These are phyloP conservation scores for Metellina segmentata DNA, from an alignment of 2,888 invertebrate genomes.

Conservation along the genomic window DNA sequence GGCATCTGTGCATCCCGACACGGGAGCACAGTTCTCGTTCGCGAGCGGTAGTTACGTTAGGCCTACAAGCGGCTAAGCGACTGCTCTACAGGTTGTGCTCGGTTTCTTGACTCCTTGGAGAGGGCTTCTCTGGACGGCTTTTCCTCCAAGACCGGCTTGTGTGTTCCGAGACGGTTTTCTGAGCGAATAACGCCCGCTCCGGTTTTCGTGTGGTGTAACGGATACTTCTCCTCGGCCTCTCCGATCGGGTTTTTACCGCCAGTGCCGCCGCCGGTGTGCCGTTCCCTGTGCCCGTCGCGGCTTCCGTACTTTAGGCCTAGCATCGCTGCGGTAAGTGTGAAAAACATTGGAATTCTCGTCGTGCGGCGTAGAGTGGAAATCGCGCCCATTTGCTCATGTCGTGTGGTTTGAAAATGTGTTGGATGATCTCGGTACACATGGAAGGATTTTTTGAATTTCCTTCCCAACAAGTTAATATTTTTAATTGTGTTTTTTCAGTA, in stretches of 20 bases:
- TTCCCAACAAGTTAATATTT: no score
- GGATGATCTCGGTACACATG: no score
- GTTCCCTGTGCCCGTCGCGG: not conserved
- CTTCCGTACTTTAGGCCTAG: conserved; percentile 71
- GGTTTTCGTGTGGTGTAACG: conserved; percentile 17
- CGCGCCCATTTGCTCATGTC: no score
- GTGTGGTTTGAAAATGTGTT: no score
- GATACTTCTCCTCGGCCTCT: conserved; percentile 33
- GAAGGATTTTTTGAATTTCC: no score
- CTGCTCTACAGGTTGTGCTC: conserved; percentile 62
- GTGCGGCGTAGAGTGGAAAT: not conserved
- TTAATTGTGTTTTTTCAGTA: no score
- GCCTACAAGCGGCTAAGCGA: conserved; percentile 16
- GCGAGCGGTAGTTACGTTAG: conserved; percentile 48
- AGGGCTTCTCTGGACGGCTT: not conserved
- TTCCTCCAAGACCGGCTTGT: conserved; percentile 11
- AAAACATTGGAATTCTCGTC: conserved; percentile 5
- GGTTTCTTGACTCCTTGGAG: not conserved
- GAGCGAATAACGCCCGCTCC: not conserved
- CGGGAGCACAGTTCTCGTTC: conserved; percentile 52
- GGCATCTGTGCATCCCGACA: conserved; percentile 42
- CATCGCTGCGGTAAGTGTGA: conserved; percentile 46
- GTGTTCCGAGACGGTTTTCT: conserved; percentile 16
- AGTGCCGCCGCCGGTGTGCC: conserved; percentile 16
- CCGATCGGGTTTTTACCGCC: conserved; percentile 25